Conservation (phyloP, 2,888 invertebrate species). For the Escarpia spicata region DNA sequence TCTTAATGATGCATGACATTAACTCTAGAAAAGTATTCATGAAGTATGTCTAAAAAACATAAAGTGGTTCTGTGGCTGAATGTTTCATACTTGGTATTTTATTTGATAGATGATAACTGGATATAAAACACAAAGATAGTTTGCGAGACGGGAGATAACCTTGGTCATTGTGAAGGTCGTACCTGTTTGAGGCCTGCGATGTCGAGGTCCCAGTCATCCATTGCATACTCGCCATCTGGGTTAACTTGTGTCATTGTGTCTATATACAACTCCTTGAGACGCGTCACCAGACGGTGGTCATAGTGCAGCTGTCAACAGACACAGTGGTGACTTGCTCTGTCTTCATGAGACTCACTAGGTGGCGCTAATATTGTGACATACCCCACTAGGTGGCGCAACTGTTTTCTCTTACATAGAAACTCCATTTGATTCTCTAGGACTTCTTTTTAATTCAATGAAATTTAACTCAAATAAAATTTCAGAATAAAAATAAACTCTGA, state of each 20-base stretch:
- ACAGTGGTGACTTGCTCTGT: neutral
- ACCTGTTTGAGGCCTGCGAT: slow-evolving; percentile 51
- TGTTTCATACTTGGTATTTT: neutral
- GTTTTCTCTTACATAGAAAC: no score
- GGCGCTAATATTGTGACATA: no score
- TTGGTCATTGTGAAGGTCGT: slow-evolving; percentile 23
- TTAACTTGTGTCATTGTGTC: slow-evolving; percentile 42
- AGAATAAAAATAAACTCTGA: no score
- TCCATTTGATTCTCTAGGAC: no score
- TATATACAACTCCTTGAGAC: slow-evolving; percentile 54
- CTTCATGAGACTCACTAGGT: no score
- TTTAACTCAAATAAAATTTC: no score
- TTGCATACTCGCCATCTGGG: slow-evolving; percentile 49
- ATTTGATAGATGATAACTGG: neutral
- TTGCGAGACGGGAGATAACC: neutral
- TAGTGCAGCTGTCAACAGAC: slow-evolving; percentile 50
- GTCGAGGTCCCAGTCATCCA: slow-evolving; percentile 31
- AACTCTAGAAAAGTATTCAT: neutral
- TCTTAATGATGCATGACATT: no score
- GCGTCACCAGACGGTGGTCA: slow-evolving; percentile 51
- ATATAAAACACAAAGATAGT: neutral
- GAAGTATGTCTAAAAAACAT: neutral
- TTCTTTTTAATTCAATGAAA: no score
- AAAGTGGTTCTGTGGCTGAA: neutral
- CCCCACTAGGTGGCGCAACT: no score